Base-by-base conservation (phyloP, 2,797 vertebrate genomes). In the Sarcoramphus papa region DNA sequence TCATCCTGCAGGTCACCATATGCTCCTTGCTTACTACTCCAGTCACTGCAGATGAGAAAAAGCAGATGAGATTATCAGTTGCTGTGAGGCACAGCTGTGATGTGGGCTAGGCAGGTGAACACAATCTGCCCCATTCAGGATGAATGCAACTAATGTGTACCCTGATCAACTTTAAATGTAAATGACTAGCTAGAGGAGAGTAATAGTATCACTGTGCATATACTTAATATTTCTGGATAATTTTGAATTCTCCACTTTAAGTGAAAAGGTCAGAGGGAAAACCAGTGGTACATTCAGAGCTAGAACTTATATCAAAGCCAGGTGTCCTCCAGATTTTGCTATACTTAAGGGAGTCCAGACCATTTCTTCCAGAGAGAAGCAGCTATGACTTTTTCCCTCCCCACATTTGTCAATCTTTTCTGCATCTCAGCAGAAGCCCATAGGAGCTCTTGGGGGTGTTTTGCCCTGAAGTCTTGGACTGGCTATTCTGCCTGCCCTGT, bases 401-500 rank as follows among this genome's bases (percentile, higher is more conserved):
- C n/a, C 62, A 25, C 1, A 45, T 63, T 21, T 47, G 35, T 4
- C 16, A 74, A 56, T 45, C 25, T 77, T 90, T 45, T 45, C n/a
- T 73, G 22, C 30, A 14, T 85, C 57, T 91, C 80, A 87, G 30
- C 47, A 87, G 35, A 59, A 84, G n/a, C 59, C 68, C 63, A 64
- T 17, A 73, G 51, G 31, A 53, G 22, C 23, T 90, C 59, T 69
- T 59, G 25, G 27, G 15, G 16, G 17, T 80, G 5, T 81, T 85
- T 93, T 59, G 54, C 31, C 53, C 47, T 72, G 33, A 85, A 80
- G 88, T 78, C 67, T 73, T 95, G 48, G 40, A 33, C n/a, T 85
- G 47, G 80, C n/a, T 90, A 20, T 54, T 78, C 5, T 47, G 17
- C 7, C 0, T 0, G 37, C 5, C 2, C 19, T 1, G 0, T 3